A percentile compares a stretch with the other conserved stretches of the same genome.
These are phyloP conservation scores for Diplolepis rosae DNA, from an alignment of 2,888 invertebrate genomes.

Conservation along the genomic window DNA sequence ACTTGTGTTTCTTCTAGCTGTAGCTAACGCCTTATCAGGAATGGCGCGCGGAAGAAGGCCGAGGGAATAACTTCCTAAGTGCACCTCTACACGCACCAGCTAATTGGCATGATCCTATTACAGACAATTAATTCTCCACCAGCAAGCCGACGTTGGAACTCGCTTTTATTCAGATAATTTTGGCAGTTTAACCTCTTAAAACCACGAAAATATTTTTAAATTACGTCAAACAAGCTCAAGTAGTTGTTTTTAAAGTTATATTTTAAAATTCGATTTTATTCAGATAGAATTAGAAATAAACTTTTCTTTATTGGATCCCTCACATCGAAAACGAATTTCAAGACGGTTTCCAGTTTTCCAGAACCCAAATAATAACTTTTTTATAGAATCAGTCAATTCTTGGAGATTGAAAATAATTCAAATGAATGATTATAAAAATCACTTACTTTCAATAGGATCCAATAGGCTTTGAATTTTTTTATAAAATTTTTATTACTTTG, in stretches of 20 bases:
- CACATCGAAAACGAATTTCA: too few relatives aligned
- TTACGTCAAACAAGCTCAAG: background rate
- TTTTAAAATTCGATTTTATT: background rate
- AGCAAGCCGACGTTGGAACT: slow-evolving; percentile 10
- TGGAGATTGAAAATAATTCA: too few relatives aligned
- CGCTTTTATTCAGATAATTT: background rate
- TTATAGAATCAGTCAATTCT: background rate
- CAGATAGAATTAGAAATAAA: background rate
- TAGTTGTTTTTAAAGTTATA: background rate
- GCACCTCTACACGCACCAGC: slow-evolving; percentile 29
- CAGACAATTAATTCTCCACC: slow-evolving; percentile 26
- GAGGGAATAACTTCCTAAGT: slow-evolving; percentile 29
- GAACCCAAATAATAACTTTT: background rate
- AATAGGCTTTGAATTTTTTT: too few relatives aligned
- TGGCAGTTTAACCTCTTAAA: slow-evolving; percentile 20
- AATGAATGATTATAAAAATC: too few relatives aligned
- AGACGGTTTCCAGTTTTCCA: background rate
- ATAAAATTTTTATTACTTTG: too few relatives aligned
- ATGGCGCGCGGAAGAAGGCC: slow-evolving; percentile 28
- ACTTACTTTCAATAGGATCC: too few relatives aligned
- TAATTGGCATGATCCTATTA: slow-evolving; percentile 30
- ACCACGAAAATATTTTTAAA: slow-evolving; percentile 16
- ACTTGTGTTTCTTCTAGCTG: slow-evolving; percentile 29
- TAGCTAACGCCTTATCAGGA: slow-evolving; percentile 24
- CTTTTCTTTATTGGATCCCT: too few relatives aligned